Evolutionary conservation across 2,888 invertebrate species (phyloP).

Genomic region (Coenonympha arcania): DNA sequence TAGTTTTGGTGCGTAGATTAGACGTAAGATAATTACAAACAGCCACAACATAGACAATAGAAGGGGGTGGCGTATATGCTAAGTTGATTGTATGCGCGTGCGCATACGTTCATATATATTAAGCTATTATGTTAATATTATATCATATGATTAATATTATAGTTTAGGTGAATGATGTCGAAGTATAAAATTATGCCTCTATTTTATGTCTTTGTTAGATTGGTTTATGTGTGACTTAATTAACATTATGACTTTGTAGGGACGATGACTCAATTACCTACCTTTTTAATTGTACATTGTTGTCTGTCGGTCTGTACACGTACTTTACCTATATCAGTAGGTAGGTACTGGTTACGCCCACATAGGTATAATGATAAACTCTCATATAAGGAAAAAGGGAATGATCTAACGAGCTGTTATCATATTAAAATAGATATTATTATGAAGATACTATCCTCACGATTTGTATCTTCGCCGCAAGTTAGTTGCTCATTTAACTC

Average conservation of each 20-base stretch:
- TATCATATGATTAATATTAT: constrained; percentile 14
- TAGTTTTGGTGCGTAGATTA: constrained; percentile 32
- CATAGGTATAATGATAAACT: neutral
- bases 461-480: too few species aligned
- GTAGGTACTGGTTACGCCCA: neutral
- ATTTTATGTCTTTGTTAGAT: constrained; percentile 12
- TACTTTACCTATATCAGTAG: neutral
- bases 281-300: too few species aligned
- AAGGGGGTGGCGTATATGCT: constrained; percentile 41
- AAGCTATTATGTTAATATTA: constrained; percentile 25
- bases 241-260: constrained; percentile 4
- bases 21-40: constrained; percentile 37
- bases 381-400: neutral
- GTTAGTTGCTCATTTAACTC: too few species aligned
- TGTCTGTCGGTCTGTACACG: neutral
- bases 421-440: neutral
- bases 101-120: constrained; percentile 11
- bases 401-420: neutral
- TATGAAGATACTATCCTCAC: too few species aligned
- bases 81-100: constrained; percentile 20
- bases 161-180: constrained; percentile 11
- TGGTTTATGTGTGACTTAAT: constrained; percentile 5
- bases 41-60: constrained; percentile 40
- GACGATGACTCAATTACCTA: neutral
- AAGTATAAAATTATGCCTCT: constrained; percentile 10